A percentile compares a stretch with the other conserved stretches of the same genome.
Evolutionary conservation across 92 coral and sea anemone species (phyloP).

Genomic region (Micromussa lordhowensis): DNA sequence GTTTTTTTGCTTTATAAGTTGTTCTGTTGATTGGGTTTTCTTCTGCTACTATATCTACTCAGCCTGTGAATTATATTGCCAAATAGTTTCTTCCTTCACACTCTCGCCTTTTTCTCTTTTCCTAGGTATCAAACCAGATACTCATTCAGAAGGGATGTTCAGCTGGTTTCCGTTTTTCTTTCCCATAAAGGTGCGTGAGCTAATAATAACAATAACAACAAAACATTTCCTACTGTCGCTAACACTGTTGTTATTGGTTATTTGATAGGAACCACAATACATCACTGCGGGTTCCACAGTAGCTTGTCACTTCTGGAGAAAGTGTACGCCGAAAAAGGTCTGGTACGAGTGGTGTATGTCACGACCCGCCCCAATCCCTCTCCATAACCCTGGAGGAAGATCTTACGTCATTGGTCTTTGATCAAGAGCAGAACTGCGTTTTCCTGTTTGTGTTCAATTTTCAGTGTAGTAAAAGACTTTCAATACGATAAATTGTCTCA

Average conservation of each 20-base stretch:
- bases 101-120: not conserved
- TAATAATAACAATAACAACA: not conserved
- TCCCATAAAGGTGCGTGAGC: conserved; percentile 84
- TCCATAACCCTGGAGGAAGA: conserved; percentile 95
- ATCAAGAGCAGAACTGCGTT: not conserved
- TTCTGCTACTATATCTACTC: not conserved
- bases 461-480: not conserved
- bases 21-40: not conserved
- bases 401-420: conserved; percentile 92
- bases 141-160: conserved; percentile 99
- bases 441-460: not conserved
- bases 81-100: not conserved
- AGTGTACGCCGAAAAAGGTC: conserved; percentile 87
- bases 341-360: conserved; percentile 99
- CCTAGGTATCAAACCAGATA: conserved; percentile 94
- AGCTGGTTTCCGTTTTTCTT: conserved; percentile 99
- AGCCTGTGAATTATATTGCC: not conserved
- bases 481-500: not conserved
- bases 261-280: conserved; percentile 82
- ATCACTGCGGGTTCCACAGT: conserved; percentile 77
- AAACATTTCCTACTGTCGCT: not conserved
- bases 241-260: conserved; percentile 7
- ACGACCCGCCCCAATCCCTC: conserved; percentile 90
- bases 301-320: conserved; percentile 91
- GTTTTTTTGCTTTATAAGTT: not conserved